Evolutionary conservation across 1,140 invertebrate genomes (phyloP).

Genomic region (Pseudobourletiella spinata): DNA sequence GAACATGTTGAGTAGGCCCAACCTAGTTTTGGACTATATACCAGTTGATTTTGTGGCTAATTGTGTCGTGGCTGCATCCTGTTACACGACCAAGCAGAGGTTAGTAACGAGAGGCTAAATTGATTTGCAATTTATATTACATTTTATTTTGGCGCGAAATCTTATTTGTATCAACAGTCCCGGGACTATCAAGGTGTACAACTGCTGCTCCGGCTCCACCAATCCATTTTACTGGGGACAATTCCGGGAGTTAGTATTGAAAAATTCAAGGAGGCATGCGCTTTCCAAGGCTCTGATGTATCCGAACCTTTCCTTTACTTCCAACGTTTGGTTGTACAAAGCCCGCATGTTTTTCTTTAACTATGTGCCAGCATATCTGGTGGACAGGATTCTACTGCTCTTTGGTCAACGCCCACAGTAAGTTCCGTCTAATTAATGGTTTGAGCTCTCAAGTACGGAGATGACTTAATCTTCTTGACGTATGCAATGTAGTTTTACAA

Average conservation of each 20-base stretch:
- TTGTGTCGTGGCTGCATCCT: too few species aligned
- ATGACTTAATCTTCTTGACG: too few species aligned
- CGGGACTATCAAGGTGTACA: conserved; percentile 67
- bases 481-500: too few species aligned
- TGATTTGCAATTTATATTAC: too few species aligned
- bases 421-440: too few species aligned
- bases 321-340: conserved; percentile 59
- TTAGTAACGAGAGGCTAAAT: too few species aligned
- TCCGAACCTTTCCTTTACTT: conserved; percentile 64
- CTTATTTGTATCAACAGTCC: conserved; percentile 63
- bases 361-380: conserved; percentile 69
- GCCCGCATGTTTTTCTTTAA: conserved; percentile 73
- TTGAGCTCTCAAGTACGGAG: too few species aligned
- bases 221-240: conserved; percentile 77
- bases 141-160: conserved; percentile 69
- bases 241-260: conserved; percentile 55
- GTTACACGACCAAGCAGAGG: too few species aligned
- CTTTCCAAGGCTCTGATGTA: conserved; percentile 71
- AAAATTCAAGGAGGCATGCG: conserved; percentile 62
- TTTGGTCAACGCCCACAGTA: conserved; percentile 70
- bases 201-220: conserved; percentile 76
- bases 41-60: too few species aligned
- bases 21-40: too few species aligned
- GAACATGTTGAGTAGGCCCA: too few species aligned
- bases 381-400: conserved; percentile 61